phyloP scores from a whole-genome alignment of 2,113 vertebrate genomes.

The Microtus oregoni region DNA sequence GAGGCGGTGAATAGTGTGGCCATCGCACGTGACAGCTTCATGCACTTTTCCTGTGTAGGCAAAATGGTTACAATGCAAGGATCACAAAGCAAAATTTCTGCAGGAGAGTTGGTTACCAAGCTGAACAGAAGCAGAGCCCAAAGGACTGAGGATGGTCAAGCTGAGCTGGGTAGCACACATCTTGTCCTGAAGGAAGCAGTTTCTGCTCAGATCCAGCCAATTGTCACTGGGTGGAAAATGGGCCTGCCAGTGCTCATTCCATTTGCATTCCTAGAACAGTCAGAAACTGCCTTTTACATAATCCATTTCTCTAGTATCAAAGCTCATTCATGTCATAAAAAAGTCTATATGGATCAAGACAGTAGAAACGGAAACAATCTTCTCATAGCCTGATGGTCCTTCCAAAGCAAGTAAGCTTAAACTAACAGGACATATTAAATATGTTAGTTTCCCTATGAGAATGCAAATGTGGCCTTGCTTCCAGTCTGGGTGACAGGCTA shows the following conservation, averaged over 20 bases:
- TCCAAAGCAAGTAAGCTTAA: neutral
- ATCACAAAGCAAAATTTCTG: neutral
- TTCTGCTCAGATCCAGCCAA: neutral
- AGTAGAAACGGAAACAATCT: neutral
- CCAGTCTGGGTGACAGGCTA: no score
- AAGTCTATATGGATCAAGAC: neutral
- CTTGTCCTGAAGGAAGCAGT: neutral
- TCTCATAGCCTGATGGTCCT: neutral
- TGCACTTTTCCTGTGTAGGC: neutral
- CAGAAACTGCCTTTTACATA: neutral
- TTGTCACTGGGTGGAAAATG: neutral
- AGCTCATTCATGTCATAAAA: slow-evolving; percentile 26
- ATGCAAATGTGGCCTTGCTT: neutral
- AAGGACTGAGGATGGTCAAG: neutral
- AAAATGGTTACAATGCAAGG: neutral
- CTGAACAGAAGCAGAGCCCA: neutral
- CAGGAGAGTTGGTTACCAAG: neutral
- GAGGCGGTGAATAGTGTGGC: neutral
- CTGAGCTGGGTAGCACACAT: neutral
- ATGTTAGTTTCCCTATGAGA: no score
- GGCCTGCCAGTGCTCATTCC: neutral
- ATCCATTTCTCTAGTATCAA: neutral
- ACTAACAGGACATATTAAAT: neutral
- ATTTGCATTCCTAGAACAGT: neutral
- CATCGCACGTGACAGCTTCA: neutral